A percentile compares a stretch with the other conserved stretches of the same genome.
phyloP scores from a whole-genome alignment of 2,113 vertebrate genomes.

The Cariama cristata region DNA sequence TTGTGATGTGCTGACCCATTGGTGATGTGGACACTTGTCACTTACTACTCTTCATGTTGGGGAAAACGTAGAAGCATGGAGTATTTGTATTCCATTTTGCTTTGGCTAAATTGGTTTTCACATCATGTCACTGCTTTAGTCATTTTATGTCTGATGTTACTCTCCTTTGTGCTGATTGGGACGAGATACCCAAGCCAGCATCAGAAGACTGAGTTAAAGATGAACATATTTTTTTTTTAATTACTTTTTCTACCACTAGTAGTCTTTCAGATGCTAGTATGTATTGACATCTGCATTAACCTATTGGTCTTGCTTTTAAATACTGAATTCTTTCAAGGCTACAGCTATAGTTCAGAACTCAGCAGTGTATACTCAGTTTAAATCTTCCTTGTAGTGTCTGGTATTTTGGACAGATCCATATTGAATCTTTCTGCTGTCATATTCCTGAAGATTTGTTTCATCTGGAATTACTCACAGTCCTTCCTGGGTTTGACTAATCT shows the following conservation, averaged over 20 bases:
- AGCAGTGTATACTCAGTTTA: background rate
- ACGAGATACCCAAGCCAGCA: background rate
- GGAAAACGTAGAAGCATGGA: background rate
- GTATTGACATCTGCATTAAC: background rate
- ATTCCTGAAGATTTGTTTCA: background rate
- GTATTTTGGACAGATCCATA: background rate
- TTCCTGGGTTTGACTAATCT: background rate
- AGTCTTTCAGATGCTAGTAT: background rate
- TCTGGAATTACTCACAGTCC: background rate
- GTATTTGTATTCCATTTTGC: background rate
- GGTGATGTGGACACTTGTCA: background rate
- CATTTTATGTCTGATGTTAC: background rate
- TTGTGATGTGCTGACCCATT: background rate
- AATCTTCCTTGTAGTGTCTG: background rate
- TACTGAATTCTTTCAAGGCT: background rate
- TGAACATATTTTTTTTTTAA: background rate
- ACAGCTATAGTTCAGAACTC: background rate
- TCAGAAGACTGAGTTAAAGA: background rate
- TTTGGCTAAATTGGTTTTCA: background rate
- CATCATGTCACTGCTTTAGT: background rate
- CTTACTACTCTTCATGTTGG: background rate
- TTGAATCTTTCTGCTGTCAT: background rate
- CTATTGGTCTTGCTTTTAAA: background rate
- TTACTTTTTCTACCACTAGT: background rate
- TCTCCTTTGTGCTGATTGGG: background rate